Percentiles rank a stretch among this genome's conserved stretches.
phyloP scores from a whole-genome alignment of 1,140 invertebrate species.

The Cherax destructor region DNA sequence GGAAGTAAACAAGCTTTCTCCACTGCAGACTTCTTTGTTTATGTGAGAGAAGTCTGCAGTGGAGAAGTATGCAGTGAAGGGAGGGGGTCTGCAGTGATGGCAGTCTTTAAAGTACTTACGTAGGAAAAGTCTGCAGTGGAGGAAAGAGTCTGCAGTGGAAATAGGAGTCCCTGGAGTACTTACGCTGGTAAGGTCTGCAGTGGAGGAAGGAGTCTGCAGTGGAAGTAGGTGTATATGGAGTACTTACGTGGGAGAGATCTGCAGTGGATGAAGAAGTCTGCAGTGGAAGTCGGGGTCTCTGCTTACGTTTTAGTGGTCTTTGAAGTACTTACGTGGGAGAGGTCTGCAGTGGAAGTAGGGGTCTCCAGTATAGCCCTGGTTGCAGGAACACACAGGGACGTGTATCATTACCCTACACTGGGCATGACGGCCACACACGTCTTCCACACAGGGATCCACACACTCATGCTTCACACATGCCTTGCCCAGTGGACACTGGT shows the following conservation, averaged over 20 bases:
- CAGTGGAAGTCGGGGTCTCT: no score
- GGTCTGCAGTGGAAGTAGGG: slow-evolving; percentile 74
- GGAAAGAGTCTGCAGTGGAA: no score
- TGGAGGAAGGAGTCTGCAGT: no score
- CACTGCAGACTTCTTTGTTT: no score
- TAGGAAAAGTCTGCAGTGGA: no score
- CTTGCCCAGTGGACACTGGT: slow-evolving; percentile 86
- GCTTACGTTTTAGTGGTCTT: background rate
- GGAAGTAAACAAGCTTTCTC: background rate
- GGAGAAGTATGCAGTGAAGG: no score
- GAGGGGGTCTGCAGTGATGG: no score
- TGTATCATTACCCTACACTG: slow-evolving; percentile 85
- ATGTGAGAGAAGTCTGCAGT: no score
- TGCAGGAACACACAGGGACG: slow-evolving; percentile 78
- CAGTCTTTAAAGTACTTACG: no score
- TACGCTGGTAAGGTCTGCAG: no score
- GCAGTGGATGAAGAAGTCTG: no score
- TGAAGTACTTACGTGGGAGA: slow-evolving; percentile 26
- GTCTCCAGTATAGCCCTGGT: slow-evolving; percentile 74
- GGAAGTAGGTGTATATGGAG: background rate
- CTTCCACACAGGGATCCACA: slow-evolving; percentile 81
- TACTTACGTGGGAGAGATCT: slow-evolving; percentile 3
- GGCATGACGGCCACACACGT: slow-evolving; percentile 84
- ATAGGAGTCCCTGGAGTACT: no score
- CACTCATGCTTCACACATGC: slow-evolving; percentile 83